Evolutionary conservation across 2,113 vertebrate species (phyloP).

Genomic region (Grus americana): DNA sequence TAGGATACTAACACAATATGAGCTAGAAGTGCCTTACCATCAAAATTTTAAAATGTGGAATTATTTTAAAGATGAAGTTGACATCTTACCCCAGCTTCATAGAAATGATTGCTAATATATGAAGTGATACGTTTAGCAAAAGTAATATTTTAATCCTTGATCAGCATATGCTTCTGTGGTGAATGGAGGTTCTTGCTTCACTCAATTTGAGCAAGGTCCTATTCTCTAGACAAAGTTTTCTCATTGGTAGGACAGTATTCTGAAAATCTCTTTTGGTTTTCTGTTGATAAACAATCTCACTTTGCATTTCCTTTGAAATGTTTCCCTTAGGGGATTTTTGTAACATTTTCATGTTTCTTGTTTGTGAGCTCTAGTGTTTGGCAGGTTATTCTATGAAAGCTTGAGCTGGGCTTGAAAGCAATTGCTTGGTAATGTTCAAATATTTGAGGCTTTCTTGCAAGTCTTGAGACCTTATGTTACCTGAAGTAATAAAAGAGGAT

Average conservation of each 20-base stretch:
- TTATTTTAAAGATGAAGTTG: background rate
- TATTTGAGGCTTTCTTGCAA: background rate
- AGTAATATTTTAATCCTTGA: background rate
- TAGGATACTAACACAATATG: background rate
- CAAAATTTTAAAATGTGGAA: background rate
- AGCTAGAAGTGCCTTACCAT: background rate
- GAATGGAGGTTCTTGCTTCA: background rate
- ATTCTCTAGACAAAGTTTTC: background rate
- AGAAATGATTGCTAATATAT: background rate
- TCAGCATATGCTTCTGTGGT: background rate
- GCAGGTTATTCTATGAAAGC: background rate
- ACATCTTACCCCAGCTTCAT: background rate
- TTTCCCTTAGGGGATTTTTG: background rate
- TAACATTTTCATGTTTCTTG: background rate
- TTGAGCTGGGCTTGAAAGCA: background rate
- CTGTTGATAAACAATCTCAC: background rate
- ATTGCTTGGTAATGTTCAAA: background rate
- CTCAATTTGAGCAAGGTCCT: background rate
- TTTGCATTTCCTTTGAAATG: background rate
- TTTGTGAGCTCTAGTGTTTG: background rate
- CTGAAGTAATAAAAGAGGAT: background rate
- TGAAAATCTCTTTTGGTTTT: background rate
- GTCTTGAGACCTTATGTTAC: background rate
- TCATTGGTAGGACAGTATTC: background rate
- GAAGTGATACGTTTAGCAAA: background rate